A percentile compares a stretch with the other conserved stretches of the same genome.
These are phyloP conservation scores for Helogale parvula DNA, from an alignment of 2,113 vertebrate species.

Conservation along the genomic window DNA sequence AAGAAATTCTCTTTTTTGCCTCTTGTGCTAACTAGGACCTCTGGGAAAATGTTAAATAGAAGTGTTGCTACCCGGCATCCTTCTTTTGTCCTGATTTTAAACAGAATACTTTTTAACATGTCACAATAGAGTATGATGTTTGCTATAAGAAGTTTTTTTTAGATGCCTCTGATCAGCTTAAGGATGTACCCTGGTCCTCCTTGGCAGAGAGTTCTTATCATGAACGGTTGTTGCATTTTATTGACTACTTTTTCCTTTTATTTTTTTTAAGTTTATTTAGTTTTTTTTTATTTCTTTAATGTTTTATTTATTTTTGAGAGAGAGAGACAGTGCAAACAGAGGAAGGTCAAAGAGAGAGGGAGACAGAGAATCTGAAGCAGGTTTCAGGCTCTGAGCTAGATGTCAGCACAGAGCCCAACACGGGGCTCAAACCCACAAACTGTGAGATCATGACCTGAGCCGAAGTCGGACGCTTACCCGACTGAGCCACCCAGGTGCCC, in stretches of 20 bases:
- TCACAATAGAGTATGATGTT: not conserved
- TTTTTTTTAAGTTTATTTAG: not conserved
- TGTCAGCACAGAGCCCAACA: too few species aligned
- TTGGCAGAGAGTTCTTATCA: not conserved
- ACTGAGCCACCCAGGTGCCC: too few species aligned
- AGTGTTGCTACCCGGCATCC: not conserved
- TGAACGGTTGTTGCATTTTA: not conserved
- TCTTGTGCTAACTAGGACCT: not conserved
- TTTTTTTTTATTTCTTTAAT: too few species aligned
- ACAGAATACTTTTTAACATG: not conserved
- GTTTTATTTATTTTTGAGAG: too few species aligned
- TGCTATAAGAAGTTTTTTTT: not conserved
- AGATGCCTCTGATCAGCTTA: not conserved
- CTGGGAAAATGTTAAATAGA: not conserved
- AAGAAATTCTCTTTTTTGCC: not conserved
- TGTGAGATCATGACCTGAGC: too few species aligned
- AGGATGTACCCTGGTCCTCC: not conserved
- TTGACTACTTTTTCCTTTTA: not conserved
- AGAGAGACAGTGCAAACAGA: too few species aligned
- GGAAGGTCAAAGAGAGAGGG: too few species aligned
- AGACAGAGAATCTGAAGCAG: too few species aligned
- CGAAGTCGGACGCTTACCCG: too few species aligned
- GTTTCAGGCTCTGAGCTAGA: too few species aligned
- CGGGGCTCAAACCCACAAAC: too few species aligned
- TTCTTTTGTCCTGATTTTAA: slow-evolving; percentile 1